A percentile compares a stretch with the other conserved stretches of the same genome.
Conservation (phyloP, 2,113 vertebrate genomes). For the Uria aalge region DNA sequence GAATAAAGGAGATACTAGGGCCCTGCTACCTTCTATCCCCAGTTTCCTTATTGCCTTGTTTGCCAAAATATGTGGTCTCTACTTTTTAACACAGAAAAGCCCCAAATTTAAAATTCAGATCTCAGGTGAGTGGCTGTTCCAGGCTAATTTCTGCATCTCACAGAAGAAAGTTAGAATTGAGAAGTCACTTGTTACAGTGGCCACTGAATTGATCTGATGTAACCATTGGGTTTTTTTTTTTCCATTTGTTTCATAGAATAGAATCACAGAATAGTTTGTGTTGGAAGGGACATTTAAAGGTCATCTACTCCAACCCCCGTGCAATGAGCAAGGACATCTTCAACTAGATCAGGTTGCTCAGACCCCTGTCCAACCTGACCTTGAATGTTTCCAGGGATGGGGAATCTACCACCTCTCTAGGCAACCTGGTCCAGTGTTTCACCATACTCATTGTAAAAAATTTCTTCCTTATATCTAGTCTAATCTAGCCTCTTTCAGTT, state of each 20-base stretch:
- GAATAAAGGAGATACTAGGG: background rate
- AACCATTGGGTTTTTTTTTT: background rate
- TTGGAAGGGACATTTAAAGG: background rate
- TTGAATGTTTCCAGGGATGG: background rate
- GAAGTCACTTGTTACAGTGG: background rate
- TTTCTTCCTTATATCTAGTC: background rate
- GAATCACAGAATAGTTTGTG: background rate
- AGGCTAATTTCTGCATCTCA: background rate
- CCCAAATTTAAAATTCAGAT: background rate
- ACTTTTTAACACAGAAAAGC: background rate
- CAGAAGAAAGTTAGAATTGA: background rate
- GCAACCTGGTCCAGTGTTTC: background rate
- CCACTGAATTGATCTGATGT: background rate
- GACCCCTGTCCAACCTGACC: background rate
- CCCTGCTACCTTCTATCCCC: background rate
- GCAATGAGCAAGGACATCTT: background rate
- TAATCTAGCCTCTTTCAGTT: background rate
- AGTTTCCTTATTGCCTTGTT: background rate
- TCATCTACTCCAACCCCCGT: background rate
- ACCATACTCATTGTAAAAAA: background rate
- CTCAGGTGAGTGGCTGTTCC: background rate
- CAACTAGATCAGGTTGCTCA: background rate
- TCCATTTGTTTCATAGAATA: background rate
- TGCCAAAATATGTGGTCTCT: background rate
- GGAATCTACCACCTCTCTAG: background rate